Base-by-base conservation (phyloP, 2,113 vertebrate genomes). In the Myiozetetes cayanensis region DNA sequence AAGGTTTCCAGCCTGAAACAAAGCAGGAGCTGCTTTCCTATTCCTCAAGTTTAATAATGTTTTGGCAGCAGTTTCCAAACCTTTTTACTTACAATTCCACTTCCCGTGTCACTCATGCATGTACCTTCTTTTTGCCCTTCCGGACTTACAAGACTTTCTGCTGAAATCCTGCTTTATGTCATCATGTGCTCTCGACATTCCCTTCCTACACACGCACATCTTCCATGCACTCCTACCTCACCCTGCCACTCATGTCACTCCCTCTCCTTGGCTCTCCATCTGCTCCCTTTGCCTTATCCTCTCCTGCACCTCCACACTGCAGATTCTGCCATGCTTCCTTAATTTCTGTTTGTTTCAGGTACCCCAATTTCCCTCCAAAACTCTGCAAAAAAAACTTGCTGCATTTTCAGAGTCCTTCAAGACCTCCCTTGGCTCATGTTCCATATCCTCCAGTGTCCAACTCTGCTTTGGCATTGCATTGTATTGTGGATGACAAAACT, bases 121-220 rank as follows among this genome's bases (percentile, higher is more conserved):
- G 25, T 70, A 46, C 87, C 80, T 90, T 75, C 71, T 44, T 39
- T 70, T 89, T 88, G 46, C 43, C 68, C 68, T 92, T 94, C 83
- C 4, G 2, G 79, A 79, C 62, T 46, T 44, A 20, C 6, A 27
- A 90, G 50, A 43, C 21, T 50, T 93, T 84, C 50, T 73, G 76
- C 18, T 3, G 8, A 77, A 84, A 39, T 67, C 67, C 43, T 80
- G 72, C 43, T 94, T 96, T 90, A 84, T 39, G 68, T 76, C 76
- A 77, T 88, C 94, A 84, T 90, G 72, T 95, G 94, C 50, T 95
- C 46, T 65, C 82, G 90, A 93, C 27, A 86, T 95, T 94, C 83
- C 6, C 55, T 88, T 85, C 62, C 49, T 75, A 65, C 0, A 0
- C 41, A 74, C 53, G 49, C 63, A 55, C 70, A 55, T 63, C 50